Base-by-base conservation (phyloP, 2,113 vertebrate genomes). In the Ameiurus melas region DNA sequence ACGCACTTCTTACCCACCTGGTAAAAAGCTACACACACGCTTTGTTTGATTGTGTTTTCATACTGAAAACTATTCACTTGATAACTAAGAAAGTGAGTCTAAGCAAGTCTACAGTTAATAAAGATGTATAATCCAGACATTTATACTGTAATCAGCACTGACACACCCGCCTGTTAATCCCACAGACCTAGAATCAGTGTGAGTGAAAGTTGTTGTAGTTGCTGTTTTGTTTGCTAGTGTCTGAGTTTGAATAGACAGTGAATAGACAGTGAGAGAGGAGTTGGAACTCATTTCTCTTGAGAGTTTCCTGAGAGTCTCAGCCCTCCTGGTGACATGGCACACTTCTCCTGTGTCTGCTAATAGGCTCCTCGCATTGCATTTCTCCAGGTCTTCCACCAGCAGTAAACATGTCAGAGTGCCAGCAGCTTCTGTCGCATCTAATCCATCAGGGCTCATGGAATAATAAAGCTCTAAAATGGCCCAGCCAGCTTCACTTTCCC, bases 1-100 rank as follows among this genome's bases (percentile, higher is more conserved):
- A 99, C 98, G 0, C 98, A 99, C 89, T 96, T 99, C 75, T 60
- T 98, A 60, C 97, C 98, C 2, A 95, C 97, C 86, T 98, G 97
- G 98, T 99, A 68, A 79, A 51, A 57, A 27, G 5, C 68, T 53
- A 19, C 33, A 75, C 75, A 83, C 33, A 57, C 4, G 2, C 60
- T 39, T 71, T 39, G 5, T 75, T 43, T 22, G 22, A 12, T 77
- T 27, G 1, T 55, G 10, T 12, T n/a, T 47, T 47, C 1, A 25
- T 39, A 8, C 66, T 14, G 9, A 60, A 10, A 58, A 73, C 1
- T 85, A 51, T 39, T 13, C 12, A 71, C 66, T 73, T 39, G 14
- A 2, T 25, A 51, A 9, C 36, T 36, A 36, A 36, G 36, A 36
- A 36, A 36, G 36, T 10, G 25, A 64, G 43, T 64, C 17, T 5